These are phyloP conservation scores for Plestiodon gilberti DNA, from an alignment of 2,113 vertebrate genomes.

Conservation along the genomic window DNA sequence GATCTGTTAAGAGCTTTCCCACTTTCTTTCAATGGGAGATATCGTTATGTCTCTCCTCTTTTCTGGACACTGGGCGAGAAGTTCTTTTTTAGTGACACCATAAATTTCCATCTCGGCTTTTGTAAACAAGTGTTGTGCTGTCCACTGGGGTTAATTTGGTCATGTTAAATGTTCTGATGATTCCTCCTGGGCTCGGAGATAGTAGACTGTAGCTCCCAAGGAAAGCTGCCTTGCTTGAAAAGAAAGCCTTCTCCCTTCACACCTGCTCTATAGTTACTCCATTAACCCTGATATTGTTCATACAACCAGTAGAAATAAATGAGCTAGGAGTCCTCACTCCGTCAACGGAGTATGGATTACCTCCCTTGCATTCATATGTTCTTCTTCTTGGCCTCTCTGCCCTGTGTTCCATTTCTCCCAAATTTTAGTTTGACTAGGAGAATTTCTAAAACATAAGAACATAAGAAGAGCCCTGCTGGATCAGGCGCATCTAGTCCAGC, in stretches of 20 bases:
- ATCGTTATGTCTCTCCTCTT: slow-evolving; percentile 50
- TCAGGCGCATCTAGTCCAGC: no score
- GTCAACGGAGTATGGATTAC: background rate
- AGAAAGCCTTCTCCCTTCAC: background rate
- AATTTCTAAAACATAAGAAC: no score
- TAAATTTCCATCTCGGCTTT: slow-evolving; percentile 76
- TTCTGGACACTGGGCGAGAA: slow-evolving; percentile 64
- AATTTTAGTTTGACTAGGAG: background rate
- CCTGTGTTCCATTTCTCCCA: background rate
- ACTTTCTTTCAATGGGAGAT: slow-evolving; percentile 72
- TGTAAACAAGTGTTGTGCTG: slow-evolving; percentile 76
- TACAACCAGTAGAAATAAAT: background rate
- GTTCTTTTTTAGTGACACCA: slow-evolving; percentile 68
- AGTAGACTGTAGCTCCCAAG: background rate
- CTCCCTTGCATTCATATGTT: background rate
- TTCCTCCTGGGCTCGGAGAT: slow-evolving; percentile 45
- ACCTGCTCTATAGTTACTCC: background rate
- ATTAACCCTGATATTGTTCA: background rate
- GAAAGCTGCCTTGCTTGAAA: background rate
- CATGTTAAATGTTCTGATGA: slow-evolving; percentile 47
- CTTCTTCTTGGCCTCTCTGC: background rate
- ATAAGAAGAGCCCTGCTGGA: no score
- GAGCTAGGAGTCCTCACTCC: background rate
- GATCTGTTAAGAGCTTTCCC: slow-evolving; percentile 81
- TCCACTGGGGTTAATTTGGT: slow-evolving; percentile 76